Conservation (phyloP, 2,888 invertebrate genomes). For the Andrena marginata region DNA sequence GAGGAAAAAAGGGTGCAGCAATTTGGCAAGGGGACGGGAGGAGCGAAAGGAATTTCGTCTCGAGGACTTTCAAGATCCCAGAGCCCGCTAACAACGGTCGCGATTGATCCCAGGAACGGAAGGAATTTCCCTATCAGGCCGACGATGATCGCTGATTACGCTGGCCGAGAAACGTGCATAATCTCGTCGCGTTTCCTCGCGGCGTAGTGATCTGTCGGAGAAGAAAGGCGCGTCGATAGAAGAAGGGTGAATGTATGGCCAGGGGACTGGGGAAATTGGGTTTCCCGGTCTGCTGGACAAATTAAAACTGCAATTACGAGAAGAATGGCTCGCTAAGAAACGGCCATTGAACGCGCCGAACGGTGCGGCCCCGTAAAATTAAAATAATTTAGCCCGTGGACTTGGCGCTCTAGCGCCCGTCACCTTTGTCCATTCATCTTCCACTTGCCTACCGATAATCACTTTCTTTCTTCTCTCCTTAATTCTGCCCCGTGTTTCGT, state of each 20-base stretch:
- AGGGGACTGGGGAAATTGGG: slow-evolving; percentile 57
- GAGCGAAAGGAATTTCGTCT: slow-evolving; percentile 17
- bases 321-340: slow-evolving; percentile 77
- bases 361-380: slow-evolving; percentile 73
- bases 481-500: slow-evolving; percentile 1
- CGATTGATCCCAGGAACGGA: slow-evolving; percentile 48
- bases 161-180: slow-evolving; percentile 39
- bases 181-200: slow-evolving; percentile 12
- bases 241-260: slow-evolving; percentile 5
- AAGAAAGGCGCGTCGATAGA: slow-evolving; percentile 52
- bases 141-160: slow-evolving; percentile 56
- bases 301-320: slow-evolving; percentile 81
- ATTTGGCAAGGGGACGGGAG: slow-evolving; percentile 20
- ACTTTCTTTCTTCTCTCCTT: slow-evolving; percentile 19
- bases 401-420: slow-evolving; percentile 43
- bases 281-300: slow-evolving; percentile 73
- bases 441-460: slow-evolving; percentile 14
- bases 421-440: slow-evolving; percentile 41
- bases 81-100: slow-evolving; percentile 37
- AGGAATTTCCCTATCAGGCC: slow-evolving; percentile 59
- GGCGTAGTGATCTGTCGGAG: slow-evolving; percentile 17
- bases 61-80: slow-evolving; percentile 34
- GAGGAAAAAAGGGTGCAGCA: slow-evolving; percentile 28
- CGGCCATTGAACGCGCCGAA: slow-evolving; percentile 70
- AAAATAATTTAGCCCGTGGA: slow-evolving; percentile 75